Evolutionary conservation across 2,797 vertebrate genomes (phyloP).

Genomic region (Acanthurus lineatus): DNA sequence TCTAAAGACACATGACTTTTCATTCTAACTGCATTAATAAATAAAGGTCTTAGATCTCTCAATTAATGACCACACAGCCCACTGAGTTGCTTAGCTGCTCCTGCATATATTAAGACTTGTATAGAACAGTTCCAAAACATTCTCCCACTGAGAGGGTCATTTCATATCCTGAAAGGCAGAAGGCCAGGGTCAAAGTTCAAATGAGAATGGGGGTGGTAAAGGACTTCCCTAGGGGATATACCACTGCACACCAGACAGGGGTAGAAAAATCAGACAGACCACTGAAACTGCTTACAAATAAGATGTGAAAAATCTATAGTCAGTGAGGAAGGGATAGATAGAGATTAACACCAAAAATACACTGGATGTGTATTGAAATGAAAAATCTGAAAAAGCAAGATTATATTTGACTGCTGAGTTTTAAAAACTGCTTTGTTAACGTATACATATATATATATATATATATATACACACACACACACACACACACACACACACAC

Average conservation of each 20-base stretch:
- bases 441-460: too few species aligned
- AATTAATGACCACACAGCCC: conserved; percentile 30
- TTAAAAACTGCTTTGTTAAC: not conserved
- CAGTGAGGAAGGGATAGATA: conserved; percentile 31
- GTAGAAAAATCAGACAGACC: conserved; percentile 72
- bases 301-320: conserved; percentile 62
- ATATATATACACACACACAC: too few species aligned
- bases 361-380: not conserved
- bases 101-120: conserved; percentile 44
- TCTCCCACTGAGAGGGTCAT: conserved; percentile 71
- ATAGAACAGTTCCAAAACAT: conserved; percentile 65
- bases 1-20: not conserved
- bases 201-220: conserved; percentile 57
- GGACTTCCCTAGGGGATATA: conserved; percentile 76
- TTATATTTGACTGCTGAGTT: not conserved
- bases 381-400: not conserved
- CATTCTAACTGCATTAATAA: not conserved
- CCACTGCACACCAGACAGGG: conserved; percentile 83
- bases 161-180: conserved; percentile 82
- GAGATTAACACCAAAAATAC: conserved; percentile 14
- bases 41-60: not conserved
- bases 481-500: not conserved
- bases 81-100: conserved; percentile 53
- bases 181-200: conserved; percentile 85
- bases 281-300: conserved; percentile 67